Base-by-base conservation (phyloP, 2,113 vertebrate species). In the Mormyrus lacerda region DNA sequence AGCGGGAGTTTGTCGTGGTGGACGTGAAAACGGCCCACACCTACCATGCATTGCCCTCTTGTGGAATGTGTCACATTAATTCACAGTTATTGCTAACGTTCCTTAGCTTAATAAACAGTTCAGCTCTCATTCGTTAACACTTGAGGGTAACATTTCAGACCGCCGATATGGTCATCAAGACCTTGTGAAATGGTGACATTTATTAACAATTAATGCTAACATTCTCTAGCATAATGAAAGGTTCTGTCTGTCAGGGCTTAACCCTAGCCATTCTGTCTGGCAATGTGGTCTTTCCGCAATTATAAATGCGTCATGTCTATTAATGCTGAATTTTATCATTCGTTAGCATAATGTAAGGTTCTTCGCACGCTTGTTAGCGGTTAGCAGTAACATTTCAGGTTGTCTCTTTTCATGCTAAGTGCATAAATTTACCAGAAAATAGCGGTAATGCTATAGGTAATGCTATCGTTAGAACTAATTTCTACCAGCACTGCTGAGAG, bases 151-250 rank as follows among this genome's bases (percentile, higher is more conserved):
- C 19, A 53, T 87, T 87, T 87, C 50, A 35, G 47, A 87, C 85
- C n/a, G 11, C 50, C 19, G 13, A 50, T 53, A 8, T 3, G 15
- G 50, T 53, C 6, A 55, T 47, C 55, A 27, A 47, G 47, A 47
- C 27, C 85, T 87, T 39, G 48, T 47, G 7, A 53, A 87, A 87
- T 9, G 50, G 27, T 55, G 44, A 53, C 85, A 87, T 87, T 42
- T 55, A 87, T 87, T 87, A 87, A 53, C 50, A 55, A 47, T 87
- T 87, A 87, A 47, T 51, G 27, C 47, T 87, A 55, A 55, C 5
- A 31, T 19, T 84, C 44, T 35, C 17, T 19, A 79, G 73, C 73
- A 42, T 42, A 19, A 79, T 79, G 73, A 35, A 42, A 42, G 73
- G 31, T 79, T 79, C 35, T 42, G 35, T 21, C 35, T 79, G 35